Conservation (phyloP, 2,113 vertebrate species). For the Romanogobio albipinnatus region DNA sequence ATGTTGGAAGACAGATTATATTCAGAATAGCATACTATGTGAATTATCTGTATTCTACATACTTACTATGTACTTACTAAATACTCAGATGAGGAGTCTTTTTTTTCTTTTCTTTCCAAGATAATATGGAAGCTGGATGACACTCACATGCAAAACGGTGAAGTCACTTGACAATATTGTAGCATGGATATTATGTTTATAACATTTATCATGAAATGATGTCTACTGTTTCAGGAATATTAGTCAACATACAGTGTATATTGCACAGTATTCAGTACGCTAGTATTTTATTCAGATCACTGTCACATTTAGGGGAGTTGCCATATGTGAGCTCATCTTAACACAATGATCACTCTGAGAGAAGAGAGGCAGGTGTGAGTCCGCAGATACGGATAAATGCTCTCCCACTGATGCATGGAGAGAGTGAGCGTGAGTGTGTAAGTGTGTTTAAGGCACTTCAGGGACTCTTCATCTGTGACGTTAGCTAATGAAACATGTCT, state of each 20-base stretch:
- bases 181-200: neutral
- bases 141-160: neutral
- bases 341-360: neutral
- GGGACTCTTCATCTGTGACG: constrained; percentile 10
- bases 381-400: constrained; percentile 6
- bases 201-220: too few species aligned
- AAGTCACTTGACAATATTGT: neutral
- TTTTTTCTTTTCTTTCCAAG: too few species aligned
- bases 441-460: neutral
- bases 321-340: neutral
- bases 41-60: neutral
- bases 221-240: neutral
- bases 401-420: neutral
- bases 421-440: neutral
- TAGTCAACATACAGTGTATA: neutral
- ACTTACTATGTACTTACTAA: too few species aligned
- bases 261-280: neutral
- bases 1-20: neutral
- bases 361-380: neutral
- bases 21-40: neutral
- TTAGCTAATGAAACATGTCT: constrained; percentile 41
- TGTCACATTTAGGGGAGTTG: neutral
- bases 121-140: neutral
- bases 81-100: too few species aligned
- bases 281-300: neutral